Base-by-base conservation (phyloP, 2,888 invertebrate species). In the Ectropis crepuscularia region DNA sequence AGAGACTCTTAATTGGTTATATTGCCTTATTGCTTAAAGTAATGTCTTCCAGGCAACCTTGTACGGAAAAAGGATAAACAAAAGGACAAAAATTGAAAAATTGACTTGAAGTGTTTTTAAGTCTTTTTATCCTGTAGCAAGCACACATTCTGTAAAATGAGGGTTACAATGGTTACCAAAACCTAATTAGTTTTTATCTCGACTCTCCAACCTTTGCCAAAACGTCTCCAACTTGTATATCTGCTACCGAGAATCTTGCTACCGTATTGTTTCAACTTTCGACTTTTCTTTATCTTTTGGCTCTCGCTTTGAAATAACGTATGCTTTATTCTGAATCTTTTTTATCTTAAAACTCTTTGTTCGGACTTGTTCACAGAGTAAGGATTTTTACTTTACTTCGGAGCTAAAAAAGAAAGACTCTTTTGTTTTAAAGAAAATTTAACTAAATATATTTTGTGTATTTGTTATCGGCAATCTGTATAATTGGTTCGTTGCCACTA, bases 261-360 rank as follows among this genome's bases (percentile, higher is more conserved):
- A 49, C 53, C 46, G 61, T 57, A 57, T 65, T 65, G 59, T 65
- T 53, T 57, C 48, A 60, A 61, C 43, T 65, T 65, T 53, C 16
- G 16, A 28, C 16, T 28, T 65, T 45, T 60, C 59, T 55, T 47
- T 54, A 54, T 63, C 54, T 63, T 46, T 46, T 41, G 45, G 58
- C 58, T 53, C 57, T 58, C 11, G 51, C 58, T 61, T 53, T 37
- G 47, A n/a, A 42, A 64, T 57, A 57, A 67, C 61, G 50, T 64
- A 63, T 67, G 67, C 54, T 61, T 61, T 67, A 65, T 64, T 60
- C 39, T 11, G 53, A 41, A 68, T 65, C 64, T 61, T 65, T n/a
- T 65, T 64, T 65, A 53, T 65, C 53, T 48, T 48, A 57, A 57
- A 61, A 57, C 58, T 66, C 55, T 68, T 68, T 68, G 64, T 57